phyloP scores from a whole-genome alignment of 2,888 invertebrate species.

The Trachelus stipa region DNA sequence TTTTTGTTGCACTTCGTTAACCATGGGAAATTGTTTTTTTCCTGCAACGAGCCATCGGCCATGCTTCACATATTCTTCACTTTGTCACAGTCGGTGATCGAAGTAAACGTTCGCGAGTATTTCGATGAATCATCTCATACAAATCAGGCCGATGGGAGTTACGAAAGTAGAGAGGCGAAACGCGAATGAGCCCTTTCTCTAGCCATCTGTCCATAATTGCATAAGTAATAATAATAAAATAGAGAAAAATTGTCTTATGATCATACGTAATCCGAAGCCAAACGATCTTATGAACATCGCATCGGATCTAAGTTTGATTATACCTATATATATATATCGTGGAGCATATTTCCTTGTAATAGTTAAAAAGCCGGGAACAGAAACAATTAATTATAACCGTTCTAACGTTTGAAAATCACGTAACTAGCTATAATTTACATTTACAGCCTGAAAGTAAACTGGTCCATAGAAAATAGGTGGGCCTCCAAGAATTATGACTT shows the following conservation, averaged over 20 bases:
- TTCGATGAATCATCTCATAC: not conserved
- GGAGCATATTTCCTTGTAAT: not conserved
- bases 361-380: not conserved
- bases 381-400: not conserved
- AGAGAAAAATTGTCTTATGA: not conserved
- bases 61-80: not conserved
- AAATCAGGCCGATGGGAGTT: not conserved
- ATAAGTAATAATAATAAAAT: not conserved
- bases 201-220: conserved; percentile 1
- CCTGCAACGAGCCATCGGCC: not conserved
- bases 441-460: not conserved
- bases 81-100: not conserved
- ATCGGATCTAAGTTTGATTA: not conserved
- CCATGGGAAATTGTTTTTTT: not conserved
- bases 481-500: not conserved
- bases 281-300: not conserved
- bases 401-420: not conserved
- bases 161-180: not conserved
- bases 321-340: not conserved
- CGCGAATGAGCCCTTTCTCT: conserved; percentile 6
- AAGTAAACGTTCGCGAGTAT: not conserved
- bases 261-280: not conserved
- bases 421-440: not conserved
- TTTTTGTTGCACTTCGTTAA: not conserved
- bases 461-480: not conserved